Evolutionary conservation across 2,888 invertebrate genomes (phyloP).

Genomic region (Mesorhabditis spiculigera): DNA sequence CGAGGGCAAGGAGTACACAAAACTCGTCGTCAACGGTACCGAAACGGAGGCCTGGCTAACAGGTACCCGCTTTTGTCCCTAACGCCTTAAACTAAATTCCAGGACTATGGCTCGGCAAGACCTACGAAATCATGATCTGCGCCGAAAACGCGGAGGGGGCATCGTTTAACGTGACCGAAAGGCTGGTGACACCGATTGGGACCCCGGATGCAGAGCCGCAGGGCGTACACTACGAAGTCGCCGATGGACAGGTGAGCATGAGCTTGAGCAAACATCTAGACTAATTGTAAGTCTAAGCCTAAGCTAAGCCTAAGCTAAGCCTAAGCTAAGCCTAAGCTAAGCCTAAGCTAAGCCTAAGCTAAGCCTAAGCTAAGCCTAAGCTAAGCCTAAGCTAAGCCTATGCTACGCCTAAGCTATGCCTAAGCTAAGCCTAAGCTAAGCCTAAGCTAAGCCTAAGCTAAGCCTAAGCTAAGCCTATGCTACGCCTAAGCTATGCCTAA

Average conservation of each 20-base stretch:
- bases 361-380: too few relatives aligned
- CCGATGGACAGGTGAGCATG: slow-evolving; percentile 40
- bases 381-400: too few relatives aligned
- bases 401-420: too few relatives aligned
- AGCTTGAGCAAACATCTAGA: too few relatives aligned
- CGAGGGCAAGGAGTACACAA: not conserved
- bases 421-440: too few relatives aligned
- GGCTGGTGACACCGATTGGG: slow-evolving; percentile 88
- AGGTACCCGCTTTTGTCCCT: slow-evolving; percentile 29
- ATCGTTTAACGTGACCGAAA: slow-evolving; percentile 87
- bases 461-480: too few relatives aligned
- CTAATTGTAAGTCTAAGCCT: too few relatives aligned
- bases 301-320: too few relatives aligned
- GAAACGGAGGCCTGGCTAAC: slow-evolving; percentile 26
- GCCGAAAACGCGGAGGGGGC: slow-evolving; percentile 90
- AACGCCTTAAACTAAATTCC: not conserved
- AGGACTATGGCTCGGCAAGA: slow-evolving; percentile 50
- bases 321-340: too few relatives aligned
- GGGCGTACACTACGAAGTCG: slow-evolving; percentile 52
- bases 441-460: too few relatives aligned
- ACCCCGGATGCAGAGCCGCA: slow-evolving; percentile 52
- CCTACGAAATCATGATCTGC: slow-evolving; percentile 90
- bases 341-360: too few relatives aligned
- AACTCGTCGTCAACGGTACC: slow-evolving; percentile 25
- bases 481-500: too few relatives aligned